Percentiles rank a stretch among this genome's conserved stretches.
Conservation (phyloP, 1,140 invertebrate genomes). For the Probaryconus sp. region DNA sequence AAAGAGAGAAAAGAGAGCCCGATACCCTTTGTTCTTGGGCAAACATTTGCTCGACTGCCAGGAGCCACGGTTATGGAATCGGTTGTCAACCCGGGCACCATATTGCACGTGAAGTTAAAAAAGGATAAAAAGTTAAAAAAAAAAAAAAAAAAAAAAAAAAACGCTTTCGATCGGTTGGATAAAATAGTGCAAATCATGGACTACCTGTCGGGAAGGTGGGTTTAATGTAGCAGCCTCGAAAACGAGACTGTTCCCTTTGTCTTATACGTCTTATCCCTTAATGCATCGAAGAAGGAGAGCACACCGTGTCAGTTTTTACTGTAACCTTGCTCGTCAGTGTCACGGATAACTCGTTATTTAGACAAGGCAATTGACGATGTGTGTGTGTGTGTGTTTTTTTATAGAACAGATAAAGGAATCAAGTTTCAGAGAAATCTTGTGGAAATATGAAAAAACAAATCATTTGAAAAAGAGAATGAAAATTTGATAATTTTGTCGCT, state of each 20-base stretch:
- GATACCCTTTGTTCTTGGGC: constrained; percentile 70
- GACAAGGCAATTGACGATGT: too few species aligned
- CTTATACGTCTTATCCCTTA: constrained; percentile 47
- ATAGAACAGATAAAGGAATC: too few species aligned
- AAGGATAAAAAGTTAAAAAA: too few species aligned
- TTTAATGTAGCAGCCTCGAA: constrained; percentile 56
- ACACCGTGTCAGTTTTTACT: background rate
- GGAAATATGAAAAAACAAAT: too few species aligned
- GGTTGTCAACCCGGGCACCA: constrained; percentile 59
- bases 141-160: too few species aligned
- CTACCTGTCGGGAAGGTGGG: constrained; percentile 70
- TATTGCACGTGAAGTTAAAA: constrained; percentile 60
- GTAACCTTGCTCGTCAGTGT: background rate
- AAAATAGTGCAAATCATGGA: constrained; percentile 77
- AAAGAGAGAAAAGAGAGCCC: constrained; percentile 59
- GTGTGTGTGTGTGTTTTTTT: too few species aligned
- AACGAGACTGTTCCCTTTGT: constrained; percentile 52
- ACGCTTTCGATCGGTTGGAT: constrained; percentile 68
- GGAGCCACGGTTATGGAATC: constrained; percentile 44
- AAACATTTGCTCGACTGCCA: constrained; percentile 70
- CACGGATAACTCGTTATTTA: background rate
- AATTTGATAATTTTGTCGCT: background rate
- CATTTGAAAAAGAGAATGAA: too few species aligned
- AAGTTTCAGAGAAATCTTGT: too few species aligned
- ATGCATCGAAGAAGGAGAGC: constrained; percentile 25